Percentiles rank a stretch among this genome's conserved stretches.
Evolutionary conservation across 2,888 invertebrate genomes (phyloP).

Genomic region (Mimas tiliae): DNA sequence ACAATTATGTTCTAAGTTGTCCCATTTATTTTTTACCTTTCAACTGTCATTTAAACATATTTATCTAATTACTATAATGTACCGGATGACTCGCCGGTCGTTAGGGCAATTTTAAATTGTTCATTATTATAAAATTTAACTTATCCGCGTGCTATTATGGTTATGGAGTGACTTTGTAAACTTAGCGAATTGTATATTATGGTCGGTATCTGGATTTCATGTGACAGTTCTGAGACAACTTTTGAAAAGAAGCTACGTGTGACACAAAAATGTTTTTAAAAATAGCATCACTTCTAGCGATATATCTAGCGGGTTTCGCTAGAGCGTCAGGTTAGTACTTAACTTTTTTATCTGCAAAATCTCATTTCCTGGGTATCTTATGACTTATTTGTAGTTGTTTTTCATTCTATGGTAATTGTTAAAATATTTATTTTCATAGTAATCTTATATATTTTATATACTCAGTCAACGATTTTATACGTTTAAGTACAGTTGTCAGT

Average conservation of each 20-base stretch:
- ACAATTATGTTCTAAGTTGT: constrained; percentile 17
- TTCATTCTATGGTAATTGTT: too few relatives aligned
- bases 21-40: constrained; percentile 16
- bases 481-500: too few relatives aligned
- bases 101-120: constrained; percentile 32
- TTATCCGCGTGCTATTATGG: constrained; percentile 21
- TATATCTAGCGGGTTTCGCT: constrained; percentile 5
- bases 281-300: neutral
- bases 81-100: neutral
- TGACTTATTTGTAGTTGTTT: too few relatives aligned
- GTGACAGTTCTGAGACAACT: constrained; percentile 17
- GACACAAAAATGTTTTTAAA: constrained; percentile 16
- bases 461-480: too few relatives aligned
- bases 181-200: constrained; percentile 26
- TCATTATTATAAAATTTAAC: constrained; percentile 28
- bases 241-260: constrained; percentile 11
- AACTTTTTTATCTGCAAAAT: neutral
- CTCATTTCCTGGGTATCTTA: neutral
- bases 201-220: neutral
- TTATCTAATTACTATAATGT: constrained; percentile 25
- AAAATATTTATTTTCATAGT: too few relatives aligned
- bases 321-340: constrained; percentile 15
- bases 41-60: constrained; percentile 5
- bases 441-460: too few relatives aligned
- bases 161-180: constrained; percentile 12